phyloP scores from a whole-genome alignment of 2,797 vertebrate genomes.

The Falco rusticolus region DNA sequence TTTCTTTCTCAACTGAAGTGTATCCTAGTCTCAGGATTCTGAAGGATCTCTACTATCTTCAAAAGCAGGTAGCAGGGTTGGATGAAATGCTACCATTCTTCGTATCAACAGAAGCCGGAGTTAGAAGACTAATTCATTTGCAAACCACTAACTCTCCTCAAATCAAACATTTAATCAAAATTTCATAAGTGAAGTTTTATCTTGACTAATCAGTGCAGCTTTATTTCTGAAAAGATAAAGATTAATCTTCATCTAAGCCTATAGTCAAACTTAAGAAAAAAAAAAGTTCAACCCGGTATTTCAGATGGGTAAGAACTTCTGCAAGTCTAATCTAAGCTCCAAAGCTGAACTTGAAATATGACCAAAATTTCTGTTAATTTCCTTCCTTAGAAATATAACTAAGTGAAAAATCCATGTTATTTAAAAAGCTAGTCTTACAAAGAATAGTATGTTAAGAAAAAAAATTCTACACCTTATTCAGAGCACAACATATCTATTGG shows the following conservation, averaged over 20 bases:
- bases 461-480: background rate
- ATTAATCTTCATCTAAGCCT: background rate
- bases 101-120: background rate
- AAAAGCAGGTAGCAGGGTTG: background rate
- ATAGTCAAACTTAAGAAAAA: background rate
- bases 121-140: background rate
- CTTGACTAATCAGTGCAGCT: background rate
- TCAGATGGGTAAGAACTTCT: background rate
- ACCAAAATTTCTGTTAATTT: background rate
- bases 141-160: background rate
- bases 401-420: background rate
- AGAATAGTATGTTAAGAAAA: background rate
- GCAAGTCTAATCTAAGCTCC: background rate
- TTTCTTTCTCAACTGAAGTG: background rate
- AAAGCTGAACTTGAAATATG: background rate
- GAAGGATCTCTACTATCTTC: background rate
- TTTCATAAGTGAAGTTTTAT: background rate
- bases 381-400: background rate
- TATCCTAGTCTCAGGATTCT: background rate
- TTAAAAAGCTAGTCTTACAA: background rate
- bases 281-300: background rate
- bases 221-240: background rate
- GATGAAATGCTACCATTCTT: background rate
- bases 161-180: background rate
- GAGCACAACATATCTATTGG: background rate